Evolutionary conservation across 2,113 vertebrate genomes (phyloP).

Genomic region (Oxyura jamaicensis): DNA sequence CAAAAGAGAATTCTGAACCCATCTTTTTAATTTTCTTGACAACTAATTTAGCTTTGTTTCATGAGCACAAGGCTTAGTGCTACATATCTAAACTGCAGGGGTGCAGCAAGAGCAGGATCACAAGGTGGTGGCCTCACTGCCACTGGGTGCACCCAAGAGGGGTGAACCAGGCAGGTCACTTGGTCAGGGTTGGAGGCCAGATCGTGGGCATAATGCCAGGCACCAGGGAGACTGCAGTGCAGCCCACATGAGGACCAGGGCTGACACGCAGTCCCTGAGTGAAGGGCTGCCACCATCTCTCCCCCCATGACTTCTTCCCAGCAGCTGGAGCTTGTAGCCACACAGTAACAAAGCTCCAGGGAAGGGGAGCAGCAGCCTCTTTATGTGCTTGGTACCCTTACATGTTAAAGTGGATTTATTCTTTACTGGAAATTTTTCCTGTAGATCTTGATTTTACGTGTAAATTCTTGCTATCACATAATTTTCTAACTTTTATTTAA

Average conservation of each 20-base stretch:
- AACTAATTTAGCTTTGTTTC: not conserved
- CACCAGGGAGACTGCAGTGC: no score
- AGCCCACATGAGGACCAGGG: not conserved
- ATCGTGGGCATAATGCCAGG: rapidly evolving
- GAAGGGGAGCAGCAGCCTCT: not conserved
- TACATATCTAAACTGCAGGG: not conserved
- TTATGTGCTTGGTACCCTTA: not conserved
- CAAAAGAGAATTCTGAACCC: not conserved
- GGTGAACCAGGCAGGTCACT: not conserved
- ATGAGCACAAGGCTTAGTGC: not conserved
- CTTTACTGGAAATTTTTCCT: not conserved
- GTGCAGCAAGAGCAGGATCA: not conserved
- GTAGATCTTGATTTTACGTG: not conserved
- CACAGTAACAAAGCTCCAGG: not conserved
- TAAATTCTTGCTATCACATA: not conserved
- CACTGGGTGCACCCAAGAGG: rapidly evolving
- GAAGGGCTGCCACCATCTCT: not conserved
- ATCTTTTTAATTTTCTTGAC: not conserved
- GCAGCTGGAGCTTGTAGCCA: rapidly evolving
- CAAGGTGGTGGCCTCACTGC: not conserved
- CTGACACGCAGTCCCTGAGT: not conserved
- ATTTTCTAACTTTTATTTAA: not conserved
- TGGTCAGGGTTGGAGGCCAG: not conserved
- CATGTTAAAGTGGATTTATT: not conserved
- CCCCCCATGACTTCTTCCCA: rapidly evolving